These are phyloP conservation scores for Psilopsiagon aymara DNA, from an alignment of 2,113 vertebrate species.

Conservation along the genomic window DNA sequence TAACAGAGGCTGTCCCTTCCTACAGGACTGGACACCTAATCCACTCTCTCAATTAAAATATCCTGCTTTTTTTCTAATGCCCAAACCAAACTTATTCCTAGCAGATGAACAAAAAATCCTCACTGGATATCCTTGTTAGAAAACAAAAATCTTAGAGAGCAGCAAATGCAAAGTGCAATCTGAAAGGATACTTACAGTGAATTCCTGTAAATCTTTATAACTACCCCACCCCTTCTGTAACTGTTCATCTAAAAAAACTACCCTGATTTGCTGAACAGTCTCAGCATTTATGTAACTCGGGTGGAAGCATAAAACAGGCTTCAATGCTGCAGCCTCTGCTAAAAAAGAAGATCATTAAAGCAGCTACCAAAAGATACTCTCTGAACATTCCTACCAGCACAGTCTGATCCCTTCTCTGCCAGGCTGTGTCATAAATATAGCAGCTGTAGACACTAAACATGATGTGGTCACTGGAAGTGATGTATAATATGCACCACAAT, in stretches of 20 bases:
- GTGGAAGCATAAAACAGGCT: neutral
- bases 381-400: neutral
- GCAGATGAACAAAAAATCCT: neutral
- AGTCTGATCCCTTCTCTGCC: neutral
- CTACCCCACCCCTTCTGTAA: neutral
- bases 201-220: neutral
- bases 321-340: neutral
- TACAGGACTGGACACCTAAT: neutral
- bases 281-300: neutral
- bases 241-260: neutral
- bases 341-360: neutral
- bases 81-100: neutral
- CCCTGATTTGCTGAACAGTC: neutral
- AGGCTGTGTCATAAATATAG: constrained; percentile 3
- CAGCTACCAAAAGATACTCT: neutral
- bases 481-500: neutral
- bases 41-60: neutral
- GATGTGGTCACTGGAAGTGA: neutral
- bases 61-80: neutral
- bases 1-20: neutral
- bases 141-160: neutral
- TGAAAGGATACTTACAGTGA: neutral
- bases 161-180: neutral
- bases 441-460: neutral
- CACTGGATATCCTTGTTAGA: neutral